Evolutionary conservation across 2,797 vertebrate genomes (phyloP), one percentile per base, ranked within the genome.

Genomic region (Ctenochaetus hawaiiensis): DNA sequence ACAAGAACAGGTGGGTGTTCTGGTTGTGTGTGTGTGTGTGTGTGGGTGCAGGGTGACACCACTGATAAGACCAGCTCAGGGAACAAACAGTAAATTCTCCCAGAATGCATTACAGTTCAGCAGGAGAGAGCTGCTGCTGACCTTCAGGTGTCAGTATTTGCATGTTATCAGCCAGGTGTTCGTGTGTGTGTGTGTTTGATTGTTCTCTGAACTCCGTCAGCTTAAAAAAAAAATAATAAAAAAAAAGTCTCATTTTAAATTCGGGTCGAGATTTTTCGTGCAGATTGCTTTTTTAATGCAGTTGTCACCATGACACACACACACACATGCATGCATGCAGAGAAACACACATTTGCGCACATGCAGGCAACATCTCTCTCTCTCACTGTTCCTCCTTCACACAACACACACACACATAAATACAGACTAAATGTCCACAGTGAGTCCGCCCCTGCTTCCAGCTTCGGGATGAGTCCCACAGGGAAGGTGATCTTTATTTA

Each of bases 401-500:
- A 57, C 56, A 30, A 39, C 57, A 44, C 51, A 53, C 61, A 20
- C 64, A 59, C 43, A 67, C 34, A 47, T 10, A 52, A 51, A 65
- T 48, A 65, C 63, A 62, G 41, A 61, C 57, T 47, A 11, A 70
- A 61, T 53, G 75, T 77, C 77, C 76, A 63, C 72, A 67, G 78
- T 14, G 39, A 75, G 67, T 85, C 76, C 71, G 63, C 69, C 77
- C 79, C 64, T 12, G 52, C 81, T 76, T 78, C 75, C 86, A 75
- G 81, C 92, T 91, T 80, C 49, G 76, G 83, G 77, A 79, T 75
- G 87, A 79, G 78, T 77, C 74, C 88, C 43, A 67, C 45, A 57
- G 85, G 89, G 90, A 88, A 91, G 87, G 81, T 68, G 90, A 87
- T 91, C 90, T 90, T 90, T 93, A 92, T 93, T 93, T 91, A 91